phyloP scores from a whole-genome alignment of 2,888 invertebrate species.

The Drosophila robusta region DNA sequence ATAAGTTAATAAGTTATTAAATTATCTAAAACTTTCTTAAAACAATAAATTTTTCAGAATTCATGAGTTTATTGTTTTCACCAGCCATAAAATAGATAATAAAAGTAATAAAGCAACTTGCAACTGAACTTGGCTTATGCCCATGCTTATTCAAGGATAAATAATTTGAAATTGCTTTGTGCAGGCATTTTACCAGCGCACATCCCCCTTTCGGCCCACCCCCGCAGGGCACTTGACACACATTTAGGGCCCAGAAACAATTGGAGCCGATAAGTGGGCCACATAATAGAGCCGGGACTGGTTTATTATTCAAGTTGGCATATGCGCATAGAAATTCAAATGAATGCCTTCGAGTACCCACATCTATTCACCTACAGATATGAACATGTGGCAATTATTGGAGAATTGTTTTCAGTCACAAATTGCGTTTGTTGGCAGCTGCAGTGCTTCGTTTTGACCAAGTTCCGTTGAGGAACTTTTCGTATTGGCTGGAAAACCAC shows the following conservation, averaged over 20 bases:
- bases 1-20: no score
- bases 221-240: conserved; percentile 32
- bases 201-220: neutral
- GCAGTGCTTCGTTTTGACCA: conserved; percentile 50
- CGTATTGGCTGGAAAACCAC: conserved; percentile 32
- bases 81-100: conserved; percentile 14
- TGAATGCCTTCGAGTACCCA: conserved; percentile 24
- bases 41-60: neutral
- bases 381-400: conserved; percentile 33
- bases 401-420: conserved; percentile 32
- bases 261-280: conserved; percentile 5
- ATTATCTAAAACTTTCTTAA: neutral
- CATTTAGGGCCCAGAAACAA: conserved; percentile 27
- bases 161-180: conserved; percentile 22
- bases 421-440: conserved; percentile 42
- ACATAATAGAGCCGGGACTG: conserved; percentile 2
- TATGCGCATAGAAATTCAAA: conserved; percentile 18
- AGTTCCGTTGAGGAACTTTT: conserved; percentile 14
- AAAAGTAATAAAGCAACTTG: conserved; percentile 7
- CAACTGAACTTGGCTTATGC: conserved; percentile 1
- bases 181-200: conserved; percentile 1
- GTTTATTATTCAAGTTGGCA: conserved; percentile 26
- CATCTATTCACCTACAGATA: conserved; percentile 1
- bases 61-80: neutral
- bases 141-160: conserved; percentile 19